These are phyloP conservation scores for Novumbra hubbsi DNA, from an alignment of 2,797 vertebrate genomes.

Conservation along the genomic window DNA sequence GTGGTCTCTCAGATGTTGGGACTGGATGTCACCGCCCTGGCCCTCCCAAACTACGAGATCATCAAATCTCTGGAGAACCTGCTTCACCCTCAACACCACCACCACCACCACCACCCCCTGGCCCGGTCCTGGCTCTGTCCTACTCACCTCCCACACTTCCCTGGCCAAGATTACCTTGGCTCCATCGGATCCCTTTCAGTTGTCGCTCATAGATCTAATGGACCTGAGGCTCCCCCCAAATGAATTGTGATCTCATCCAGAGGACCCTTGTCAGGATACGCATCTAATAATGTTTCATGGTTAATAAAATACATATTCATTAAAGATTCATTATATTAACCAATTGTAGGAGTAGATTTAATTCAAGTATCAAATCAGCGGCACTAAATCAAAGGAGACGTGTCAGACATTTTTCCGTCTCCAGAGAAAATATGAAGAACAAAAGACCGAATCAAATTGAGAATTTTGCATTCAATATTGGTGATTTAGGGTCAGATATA, in stretches of 20 bases:
- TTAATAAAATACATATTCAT: neutral
- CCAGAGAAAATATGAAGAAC: slow-evolving; percentile 19
- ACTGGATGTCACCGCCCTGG: slow-evolving; percentile 63
- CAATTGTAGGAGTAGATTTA: neutral
- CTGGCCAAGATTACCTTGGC: neutral
- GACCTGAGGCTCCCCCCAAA: slow-evolving; percentile 17
- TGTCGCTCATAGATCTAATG: slow-evolving; percentile 24
- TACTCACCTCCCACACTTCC: neutral
- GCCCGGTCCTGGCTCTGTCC: slow-evolving; percentile 13
- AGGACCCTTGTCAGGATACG: neutral
- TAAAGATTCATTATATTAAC: neutral
- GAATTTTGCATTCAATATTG: slow-evolving; percentile 74
- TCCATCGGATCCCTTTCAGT: slow-evolving; percentile 14
- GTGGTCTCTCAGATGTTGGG: slow-evolving; percentile 83
- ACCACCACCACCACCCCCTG: slow-evolving; percentile 44
- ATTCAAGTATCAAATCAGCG: neutral
- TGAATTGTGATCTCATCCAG: slow-evolving; percentile 13
- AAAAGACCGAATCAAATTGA: slow-evolving; percentile 56
- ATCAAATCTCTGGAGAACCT: slow-evolving; percentile 79
- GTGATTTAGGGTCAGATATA: slow-evolving; percentile 57
- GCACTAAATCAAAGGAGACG: neutral
- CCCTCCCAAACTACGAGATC: slow-evolving; percentile 83
- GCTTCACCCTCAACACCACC: slow-evolving; percentile 73
- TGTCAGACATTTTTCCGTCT: neutral
- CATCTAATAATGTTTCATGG: neutral